A percentile compares a stretch with the other conserved stretches of the same genome.
Evolutionary conservation across 2,113 vertebrate genomes (phyloP).

Genomic region (Muscicapa adusta): DNA sequence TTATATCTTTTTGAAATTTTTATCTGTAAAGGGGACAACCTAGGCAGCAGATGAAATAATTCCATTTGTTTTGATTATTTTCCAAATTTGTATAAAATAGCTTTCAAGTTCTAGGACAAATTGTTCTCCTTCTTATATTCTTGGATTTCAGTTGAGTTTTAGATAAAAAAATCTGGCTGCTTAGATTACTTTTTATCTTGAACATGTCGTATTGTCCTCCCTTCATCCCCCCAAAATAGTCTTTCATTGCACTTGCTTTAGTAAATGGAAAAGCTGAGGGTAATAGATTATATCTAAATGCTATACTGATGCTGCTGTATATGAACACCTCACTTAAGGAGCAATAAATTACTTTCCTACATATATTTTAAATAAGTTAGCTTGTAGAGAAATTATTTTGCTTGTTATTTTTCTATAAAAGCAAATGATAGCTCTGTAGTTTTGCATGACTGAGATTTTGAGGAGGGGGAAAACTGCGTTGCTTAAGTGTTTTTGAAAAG

Average conservation of each 20-base stretch:
- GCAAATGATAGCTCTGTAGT: not conserved
- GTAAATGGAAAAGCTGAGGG: not conserved
- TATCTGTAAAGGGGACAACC: not conserved
- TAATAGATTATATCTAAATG: conserved; percentile 41
- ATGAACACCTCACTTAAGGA: not conserved
- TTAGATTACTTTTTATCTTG: conserved; percentile 32
- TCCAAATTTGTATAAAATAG: conserved; percentile 2
- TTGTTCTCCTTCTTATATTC: not conserved
- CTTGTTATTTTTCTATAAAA: conserved; percentile 15
- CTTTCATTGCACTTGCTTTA: conserved; percentile 22
- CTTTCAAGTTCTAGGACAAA: not conserved
- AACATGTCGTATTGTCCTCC: not conserved
- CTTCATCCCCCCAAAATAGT: not conserved
- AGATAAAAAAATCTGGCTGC: conserved; percentile 3
- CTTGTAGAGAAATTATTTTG: not conserved
- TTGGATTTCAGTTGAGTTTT: not conserved
- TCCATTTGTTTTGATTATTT: not conserved
- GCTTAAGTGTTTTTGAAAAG: not conserved
- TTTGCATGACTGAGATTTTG: not conserved
- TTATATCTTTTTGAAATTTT: not conserved
- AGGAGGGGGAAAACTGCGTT: not conserved
- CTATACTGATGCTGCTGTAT: not conserved
- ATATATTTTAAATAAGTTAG: not conserved
- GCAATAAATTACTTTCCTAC: not conserved
- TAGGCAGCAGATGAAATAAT: not conserved